Base-by-base conservation (phyloP, 2,113 vertebrate genomes). In the Myxocyprinus asiaticus region DNA sequence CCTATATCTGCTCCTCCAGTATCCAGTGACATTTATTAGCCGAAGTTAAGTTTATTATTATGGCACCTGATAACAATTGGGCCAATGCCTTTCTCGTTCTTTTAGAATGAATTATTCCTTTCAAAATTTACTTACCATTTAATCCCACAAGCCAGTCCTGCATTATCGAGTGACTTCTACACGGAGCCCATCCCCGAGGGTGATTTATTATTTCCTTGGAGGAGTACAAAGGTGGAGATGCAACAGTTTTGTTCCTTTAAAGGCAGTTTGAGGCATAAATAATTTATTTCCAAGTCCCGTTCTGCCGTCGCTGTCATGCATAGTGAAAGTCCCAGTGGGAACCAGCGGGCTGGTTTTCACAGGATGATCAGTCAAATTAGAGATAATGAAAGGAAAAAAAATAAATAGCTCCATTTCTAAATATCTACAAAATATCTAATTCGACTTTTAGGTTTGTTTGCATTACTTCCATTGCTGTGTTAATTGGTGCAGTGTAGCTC, bases 41-140 rank as follows among this genome's bases (percentile, higher is more conserved):
- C 81, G 80, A 87, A 89, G 87, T 87, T 87, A 84, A 82, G 87
- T 89, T 90, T 86, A 87, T 90, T 90, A 86, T 82, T 83, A 82
- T 59, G 45, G 71, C 77, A 81, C 75, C 82, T 86, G 85, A 88
- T 88, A 86, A 81, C 78, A 83, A 88, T 76, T 79, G 78, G 81
- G 48, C 87, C 79, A 86, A 77, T 85, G 83, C 17, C 44, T 76
- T 71, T 67, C 76, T 85, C 74, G 68, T 84, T 79, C 12, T 48
- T 47, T 12, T 11, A 22, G 12, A 73, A 73, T 64, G 63, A 45
- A 45, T 43, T 61, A 59, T 67, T 65, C 43, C 42, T 76, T 70
- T 81, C 14, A 74, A 45, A 44, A 77, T 66, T 71, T 67, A 15
- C 70, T 76, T n/a, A 0, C 44, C 22, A 65, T 81, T 83, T 77